Evolutionary conservation across 64 coral and sea anemone genomes (phyloP), one percentile per base, ranked within the genome.

Genomic region (Cladopsammia gracilis): DNA sequence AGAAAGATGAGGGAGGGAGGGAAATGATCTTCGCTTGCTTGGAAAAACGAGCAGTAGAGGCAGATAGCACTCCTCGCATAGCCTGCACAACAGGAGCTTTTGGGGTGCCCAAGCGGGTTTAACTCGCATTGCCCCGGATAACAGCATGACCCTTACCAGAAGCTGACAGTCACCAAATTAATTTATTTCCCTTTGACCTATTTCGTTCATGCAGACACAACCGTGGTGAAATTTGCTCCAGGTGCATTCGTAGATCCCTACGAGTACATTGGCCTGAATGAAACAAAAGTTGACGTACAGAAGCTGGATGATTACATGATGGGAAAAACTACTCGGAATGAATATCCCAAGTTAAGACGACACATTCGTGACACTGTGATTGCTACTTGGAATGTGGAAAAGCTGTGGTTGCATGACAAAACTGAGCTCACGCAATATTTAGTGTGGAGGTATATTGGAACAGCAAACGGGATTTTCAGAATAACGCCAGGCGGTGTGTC

Each of bases 391-490:
- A 79, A 59, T 13, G 92, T 66, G 45, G 85, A 88, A 19, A 65
- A 23, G 22, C 75, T 94, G 54, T 94, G 92, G 85, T 13, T 87
- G n/a, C 61, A n/a, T 68, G 56, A 48, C 52, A 89, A 86, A 69
- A 82, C 85, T 0, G 77, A 73, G 47, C 5, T 94, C 23, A 70
- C 75, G 0, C 20, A 94, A 10, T 94, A 77, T 49, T 2, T 94
- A 20, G 92, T 89, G 11, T 94, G 92, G 92, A 67, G 92, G 54
- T 94, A 94, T 53, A 89, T 94, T 61, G 92, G 92, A 10, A 94
- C 92, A 15, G 58, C 84, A 1, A 77, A 94, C 22, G 92, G 92
- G 25, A 62, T 94, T 14, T 78, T 94, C 48, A 94, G 92, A 48
- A 7, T 10, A 44, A 89, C 58, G 58, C 92, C 92, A 26, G 92